Percentiles rank a stretch among this genome's conserved stretches.
phyloP scores from a whole-genome alignment of 2,113 vertebrate genomes.

The Oncorhynchus nerka region DNA sequence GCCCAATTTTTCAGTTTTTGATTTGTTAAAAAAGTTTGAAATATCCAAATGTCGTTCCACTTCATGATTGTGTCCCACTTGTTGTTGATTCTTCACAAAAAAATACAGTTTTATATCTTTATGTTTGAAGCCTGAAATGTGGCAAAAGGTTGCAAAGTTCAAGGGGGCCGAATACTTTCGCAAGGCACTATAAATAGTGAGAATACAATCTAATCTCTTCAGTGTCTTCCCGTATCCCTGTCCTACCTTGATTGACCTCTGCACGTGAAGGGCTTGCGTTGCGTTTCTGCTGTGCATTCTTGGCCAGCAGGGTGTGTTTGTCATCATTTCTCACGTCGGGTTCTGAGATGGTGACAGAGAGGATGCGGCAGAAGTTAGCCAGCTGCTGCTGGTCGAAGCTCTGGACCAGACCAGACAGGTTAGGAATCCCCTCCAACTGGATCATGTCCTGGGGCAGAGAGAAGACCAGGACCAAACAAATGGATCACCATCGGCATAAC shows the following conservation, averaged over 20 bases:
- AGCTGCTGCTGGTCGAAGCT: slow-evolving; percentile 98
- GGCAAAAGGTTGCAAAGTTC: too few relatives aligned
- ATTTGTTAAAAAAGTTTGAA: too few relatives aligned
- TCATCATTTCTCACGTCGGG: slow-evolving; percentile 95
- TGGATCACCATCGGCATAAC: background rate
- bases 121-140: too few relatives aligned
- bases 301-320: slow-evolving; percentile 95
- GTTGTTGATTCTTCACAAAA: too few relatives aligned
- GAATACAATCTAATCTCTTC: background rate
- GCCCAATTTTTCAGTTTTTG: too few relatives aligned
- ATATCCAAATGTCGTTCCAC: too few relatives aligned
- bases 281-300: slow-evolving; percentile 94
- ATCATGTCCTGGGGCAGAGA: slow-evolving; percentile 86
- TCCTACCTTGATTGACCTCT: slow-evolving; percentile 93
- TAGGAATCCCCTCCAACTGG: slow-evolving; percentile 94
- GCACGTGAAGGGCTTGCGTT: slow-evolving; percentile 87
- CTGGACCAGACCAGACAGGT: slow-evolving; percentile 88
- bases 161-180: too few relatives aligned
- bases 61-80: too few relatives aligned
- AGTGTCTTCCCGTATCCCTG: background rate
- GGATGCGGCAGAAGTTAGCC: slow-evolving; percentile 97
- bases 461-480: background rate
- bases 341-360: slow-evolving; percentile 97
- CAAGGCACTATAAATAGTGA: too few relatives aligned
- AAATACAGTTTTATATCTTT: too few relatives aligned